These are phyloP conservation scores for Autographa gamma DNA, from an alignment of 2,888 invertebrate species.

Conservation along the genomic window DNA sequence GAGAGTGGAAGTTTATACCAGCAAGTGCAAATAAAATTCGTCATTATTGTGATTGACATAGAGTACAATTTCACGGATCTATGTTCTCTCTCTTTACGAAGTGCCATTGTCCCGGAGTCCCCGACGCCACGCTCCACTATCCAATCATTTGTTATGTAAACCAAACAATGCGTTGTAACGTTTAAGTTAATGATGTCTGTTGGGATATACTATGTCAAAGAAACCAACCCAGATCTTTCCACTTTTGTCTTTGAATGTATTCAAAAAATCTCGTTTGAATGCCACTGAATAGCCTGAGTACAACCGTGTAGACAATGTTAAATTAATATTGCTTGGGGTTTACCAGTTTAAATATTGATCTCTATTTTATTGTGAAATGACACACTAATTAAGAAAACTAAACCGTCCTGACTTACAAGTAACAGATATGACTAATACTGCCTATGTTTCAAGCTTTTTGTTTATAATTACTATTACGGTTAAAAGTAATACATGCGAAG, in stretches of 20 bases:
- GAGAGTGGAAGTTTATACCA: constrained; percentile 40
- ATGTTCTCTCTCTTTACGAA: constrained; percentile 72
- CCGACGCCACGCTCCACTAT: constrained; percentile 70
- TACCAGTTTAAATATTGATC: constrained; percentile 56
- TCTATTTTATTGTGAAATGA: constrained; percentile 36
- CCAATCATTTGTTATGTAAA: constrained; percentile 80
- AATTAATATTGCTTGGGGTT: constrained; percentile 56
- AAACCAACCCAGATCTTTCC: constrained; percentile 62
- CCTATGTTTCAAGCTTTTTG: constrained; percentile 10
- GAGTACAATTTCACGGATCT: constrained; percentile 54
- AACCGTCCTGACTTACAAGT: constrained; percentile 15
- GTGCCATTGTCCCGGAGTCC: constrained; percentile 65
- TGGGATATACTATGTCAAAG: constrained; percentile 56
- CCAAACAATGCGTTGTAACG: constrained; percentile 73
- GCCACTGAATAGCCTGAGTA: constrained; percentile 44
- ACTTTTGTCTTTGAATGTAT: constrained; percentile 58
- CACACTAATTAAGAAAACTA: constrained; percentile 29
- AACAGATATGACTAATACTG: constrained; percentile 16
- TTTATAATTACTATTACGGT: constrained; percentile 20
- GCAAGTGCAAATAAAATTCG: constrained; percentile 54
- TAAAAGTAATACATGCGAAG: constrained; percentile 8
- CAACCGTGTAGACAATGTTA: constrained; percentile 39
- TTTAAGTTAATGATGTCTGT: constrained; percentile 72
- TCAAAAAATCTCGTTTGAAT: constrained; percentile 48
- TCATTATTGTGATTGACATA: constrained; percentile 49